A percentile compares a stretch with the other conserved stretches of the same genome.
Evolutionary conservation across 2,113 vertebrate species (phyloP).

Genomic region (Rutilus rutilus): DNA sequence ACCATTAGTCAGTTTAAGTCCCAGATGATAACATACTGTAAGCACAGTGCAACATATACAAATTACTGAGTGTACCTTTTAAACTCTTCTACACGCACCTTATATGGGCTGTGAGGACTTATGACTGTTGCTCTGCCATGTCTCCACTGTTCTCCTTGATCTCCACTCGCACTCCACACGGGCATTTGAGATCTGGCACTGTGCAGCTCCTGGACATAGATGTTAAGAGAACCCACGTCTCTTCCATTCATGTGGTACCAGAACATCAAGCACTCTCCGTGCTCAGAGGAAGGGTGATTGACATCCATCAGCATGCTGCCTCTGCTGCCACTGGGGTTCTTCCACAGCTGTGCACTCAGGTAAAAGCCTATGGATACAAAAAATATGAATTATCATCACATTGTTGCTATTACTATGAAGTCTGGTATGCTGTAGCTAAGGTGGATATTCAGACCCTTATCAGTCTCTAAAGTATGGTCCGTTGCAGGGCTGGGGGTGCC

Average conservation of each 20-base stretch:
- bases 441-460: conserved; percentile 64
- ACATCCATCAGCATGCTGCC: conserved; percentile 57
- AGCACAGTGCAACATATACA: not conserved
- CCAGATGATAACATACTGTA: not conserved
- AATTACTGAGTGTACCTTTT: not conserved
- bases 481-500: conserved; percentile 65
- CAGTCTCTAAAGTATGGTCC: conserved; percentile 78
- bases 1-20: not conserved
- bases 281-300: conserved; percentile 64
- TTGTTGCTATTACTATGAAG: not conserved
- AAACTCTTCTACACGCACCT: conserved; percentile 60
- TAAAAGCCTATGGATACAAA: conserved; percentile 71
- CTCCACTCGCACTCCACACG: conserved; percentile 68
- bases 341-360: conserved; percentile 74
- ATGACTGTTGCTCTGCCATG: conserved; percentile 70
- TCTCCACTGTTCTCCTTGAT: conserved; percentile 74
- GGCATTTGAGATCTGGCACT: not conserved
- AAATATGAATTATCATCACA: not conserved
- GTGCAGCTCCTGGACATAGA: conserved; percentile 62
- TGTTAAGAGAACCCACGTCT: conserved; percentile 65
- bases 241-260: conserved; percentile 78
- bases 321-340: conserved; percentile 57
- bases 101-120: conserved; percentile 63
- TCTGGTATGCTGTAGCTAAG: not conserved
- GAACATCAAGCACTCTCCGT: conserved; percentile 75